Evolutionary conservation across 2,113 vertebrate species (phyloP), one percentile per base, ranked within the genome.

Genomic region (Stegostoma tigrinum): DNA sequence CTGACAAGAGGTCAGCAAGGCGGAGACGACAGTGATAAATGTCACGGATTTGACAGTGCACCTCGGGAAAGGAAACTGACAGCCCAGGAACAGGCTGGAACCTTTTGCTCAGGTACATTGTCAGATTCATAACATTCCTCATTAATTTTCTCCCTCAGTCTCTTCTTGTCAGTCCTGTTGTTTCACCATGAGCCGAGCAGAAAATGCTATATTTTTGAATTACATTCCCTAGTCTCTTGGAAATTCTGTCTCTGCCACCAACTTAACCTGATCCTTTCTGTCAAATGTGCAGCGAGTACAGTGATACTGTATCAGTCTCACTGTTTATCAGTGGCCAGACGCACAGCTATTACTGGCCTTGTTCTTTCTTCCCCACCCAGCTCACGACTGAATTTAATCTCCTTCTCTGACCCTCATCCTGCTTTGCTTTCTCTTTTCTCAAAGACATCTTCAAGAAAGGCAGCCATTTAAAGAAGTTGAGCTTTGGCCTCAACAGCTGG

Each of bases 71-170:
- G 55, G 34, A 95, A 8, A 42, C n/a, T 94, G 93, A 95, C 48
- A 70, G 67, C 75, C 67, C 64, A 72, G 38, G 24, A 45, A 64
- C 24, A 72, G n/a, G 34, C 34, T 70, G 27, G 24, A 90, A 23
- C 61, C 38, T 94, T 30, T 45, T 72, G 34, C 61, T 75, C 68
- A 72, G 94, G 67, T 95, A 17, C 24, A 72, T 2, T 95, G 94
- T 95, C 94, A 95, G 67, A 95, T 52, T 95, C 5, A 52, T 75
- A 72, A 72, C 94, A 52, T 48, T 72, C 45, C 94, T 95, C 94
- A 95, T 93, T 93, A 93, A 93, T 93, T 93, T 93, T 66, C 61
- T 93, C 89, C 61, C 89, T 24, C 89, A 2, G 34, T 66, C 64
- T 52, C 64, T n/a, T 66, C 61, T 67, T 93, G 89, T 93, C 89